These are phyloP conservation scores for Procambarus clarkii DNA, from an alignment of 1,140 invertebrate genomes.

Conservation along the genomic window DNA sequence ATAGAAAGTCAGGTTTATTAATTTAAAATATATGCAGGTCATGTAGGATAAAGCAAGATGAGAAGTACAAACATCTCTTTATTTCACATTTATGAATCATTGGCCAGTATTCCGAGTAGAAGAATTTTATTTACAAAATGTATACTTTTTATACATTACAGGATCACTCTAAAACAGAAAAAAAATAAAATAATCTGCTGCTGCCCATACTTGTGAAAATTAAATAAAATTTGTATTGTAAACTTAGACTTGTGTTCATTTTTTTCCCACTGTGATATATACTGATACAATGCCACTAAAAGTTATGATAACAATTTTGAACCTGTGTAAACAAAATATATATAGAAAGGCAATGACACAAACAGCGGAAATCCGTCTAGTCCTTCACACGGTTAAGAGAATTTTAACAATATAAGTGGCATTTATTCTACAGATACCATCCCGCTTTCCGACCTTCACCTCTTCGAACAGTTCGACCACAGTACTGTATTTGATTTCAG, in stretches of 20 bases:
- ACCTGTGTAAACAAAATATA: constrained; percentile 19
- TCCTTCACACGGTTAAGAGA: background rate
- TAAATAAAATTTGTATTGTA: constrained; percentile 37
- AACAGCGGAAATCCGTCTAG: background rate
- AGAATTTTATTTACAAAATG: constrained; percentile 68
- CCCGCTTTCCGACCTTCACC: too few species aligned
- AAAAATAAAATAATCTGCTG: constrained; percentile 16
- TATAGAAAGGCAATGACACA: background rate
- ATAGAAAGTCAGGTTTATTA: background rate
- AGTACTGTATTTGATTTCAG: too few species aligned
- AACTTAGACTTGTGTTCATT: constrained; percentile 8
- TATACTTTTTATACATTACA: constrained; percentile 54
- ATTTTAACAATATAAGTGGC: constrained; percentile 14
- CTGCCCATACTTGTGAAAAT: constrained; percentile 32
- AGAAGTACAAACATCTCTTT: constrained; percentile 61
- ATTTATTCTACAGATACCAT: background rate
- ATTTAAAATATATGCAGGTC: background rate
- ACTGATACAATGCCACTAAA: constrained; percentile 27
- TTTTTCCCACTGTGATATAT: constrained; percentile 32
- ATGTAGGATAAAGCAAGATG: constrained; percentile 8
- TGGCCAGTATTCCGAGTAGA: constrained; percentile 64
- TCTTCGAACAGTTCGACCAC: too few species aligned
- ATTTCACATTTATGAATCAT: constrained; percentile 70
- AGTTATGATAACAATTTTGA: constrained; percentile 36
- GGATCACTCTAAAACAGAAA: constrained; percentile 60